phyloP scores from a whole-genome alignment of 2,888 invertebrate genomes.

The Melanostoma mellinum region DNA sequence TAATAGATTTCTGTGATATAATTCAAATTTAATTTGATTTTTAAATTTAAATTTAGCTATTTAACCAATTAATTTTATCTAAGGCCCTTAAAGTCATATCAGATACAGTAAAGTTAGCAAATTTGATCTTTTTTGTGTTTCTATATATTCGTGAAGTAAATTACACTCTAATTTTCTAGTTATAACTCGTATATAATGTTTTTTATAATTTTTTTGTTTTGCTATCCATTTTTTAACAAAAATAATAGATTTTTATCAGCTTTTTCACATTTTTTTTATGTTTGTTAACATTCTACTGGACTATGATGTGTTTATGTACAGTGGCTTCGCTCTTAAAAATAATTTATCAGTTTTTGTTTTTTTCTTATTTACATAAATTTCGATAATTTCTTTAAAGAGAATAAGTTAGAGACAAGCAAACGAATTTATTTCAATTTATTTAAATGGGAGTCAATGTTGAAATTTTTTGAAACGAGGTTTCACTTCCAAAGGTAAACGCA shows the following conservation, averaged over 20 bases:
- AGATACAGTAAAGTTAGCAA: conserved; percentile 57
- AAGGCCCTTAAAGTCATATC: conserved; percentile 70
- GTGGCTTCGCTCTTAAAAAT: conserved; percentile 25
- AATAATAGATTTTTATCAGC: background rate
- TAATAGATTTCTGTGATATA: too few species aligned
- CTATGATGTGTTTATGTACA: conserved; percentile 45
- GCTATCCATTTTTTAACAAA: background rate
- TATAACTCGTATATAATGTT: background rate
- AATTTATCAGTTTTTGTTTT: background rate
- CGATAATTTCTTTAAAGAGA: background rate
- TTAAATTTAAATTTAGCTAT: conserved; percentile 13
- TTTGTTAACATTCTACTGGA: conserved; percentile 41
- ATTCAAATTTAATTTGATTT: conserved; percentile 3
- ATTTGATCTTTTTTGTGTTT: conserved; percentile 3
- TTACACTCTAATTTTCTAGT: background rate
- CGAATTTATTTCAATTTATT: background rate
- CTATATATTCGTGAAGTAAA: background rate
- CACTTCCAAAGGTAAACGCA: too few species aligned
- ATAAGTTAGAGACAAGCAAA: background rate
- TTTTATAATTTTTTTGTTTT: background rate
- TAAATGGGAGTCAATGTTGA: background rate
- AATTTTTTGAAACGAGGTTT: too few species aligned
- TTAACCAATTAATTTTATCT: conserved; percentile 57
- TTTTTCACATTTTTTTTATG: conserved; percentile 20
- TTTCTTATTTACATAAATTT: conserved; percentile 23